phyloP scores from a whole-genome alignment of 2,797 vertebrate species.

The Anguilla marmorata region DNA sequence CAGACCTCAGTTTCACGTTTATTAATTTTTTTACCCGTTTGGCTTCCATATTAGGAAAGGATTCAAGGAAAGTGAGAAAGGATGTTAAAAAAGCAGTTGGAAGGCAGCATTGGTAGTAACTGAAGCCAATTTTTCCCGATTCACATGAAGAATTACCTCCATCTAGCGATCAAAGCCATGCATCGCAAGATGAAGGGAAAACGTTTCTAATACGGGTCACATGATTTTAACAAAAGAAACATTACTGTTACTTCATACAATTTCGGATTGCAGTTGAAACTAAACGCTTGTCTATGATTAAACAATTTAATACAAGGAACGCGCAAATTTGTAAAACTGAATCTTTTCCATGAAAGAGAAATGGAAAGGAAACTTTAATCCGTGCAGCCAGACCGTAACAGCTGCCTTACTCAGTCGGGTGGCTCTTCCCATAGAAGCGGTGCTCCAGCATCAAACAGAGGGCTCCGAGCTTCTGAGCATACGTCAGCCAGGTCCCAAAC shows the following conservation, averaged over 20 bases:
- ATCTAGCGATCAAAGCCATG: slow-evolving; percentile 49
- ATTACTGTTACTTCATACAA: not conserved
- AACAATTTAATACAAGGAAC: not conserved
- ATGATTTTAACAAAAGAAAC: not conserved
- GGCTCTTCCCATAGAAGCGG: slow-evolving; percentile 74
- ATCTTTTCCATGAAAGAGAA: not conserved
- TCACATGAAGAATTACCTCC: slow-evolving; percentile 40
- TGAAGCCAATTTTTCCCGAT: too few relatives aligned
- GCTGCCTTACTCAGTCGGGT: slow-evolving; percentile 57
- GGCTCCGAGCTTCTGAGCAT: slow-evolving; percentile 63
- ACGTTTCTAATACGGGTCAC: not conserved
- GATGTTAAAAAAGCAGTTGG: too few relatives aligned
- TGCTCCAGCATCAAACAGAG: slow-evolving; percentile 68
- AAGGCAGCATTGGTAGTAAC: too few relatives aligned
- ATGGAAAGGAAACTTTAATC: not conserved
- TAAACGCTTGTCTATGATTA: not conserved
- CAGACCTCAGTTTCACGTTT: too few relatives aligned
- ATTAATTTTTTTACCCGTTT: too few relatives aligned
- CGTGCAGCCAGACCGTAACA: not conserved
- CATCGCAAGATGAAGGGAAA: not conserved
- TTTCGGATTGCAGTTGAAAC: not conserved
- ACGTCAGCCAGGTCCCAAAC: slow-evolving; percentile 62
- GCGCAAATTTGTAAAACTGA: not conserved
- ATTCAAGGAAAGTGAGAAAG: too few relatives aligned
- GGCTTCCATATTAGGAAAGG: too few relatives aligned